phyloP scores from a whole-genome alignment of 2,797 vertebrate genomes.

The Saguinus oedipus region DNA sequence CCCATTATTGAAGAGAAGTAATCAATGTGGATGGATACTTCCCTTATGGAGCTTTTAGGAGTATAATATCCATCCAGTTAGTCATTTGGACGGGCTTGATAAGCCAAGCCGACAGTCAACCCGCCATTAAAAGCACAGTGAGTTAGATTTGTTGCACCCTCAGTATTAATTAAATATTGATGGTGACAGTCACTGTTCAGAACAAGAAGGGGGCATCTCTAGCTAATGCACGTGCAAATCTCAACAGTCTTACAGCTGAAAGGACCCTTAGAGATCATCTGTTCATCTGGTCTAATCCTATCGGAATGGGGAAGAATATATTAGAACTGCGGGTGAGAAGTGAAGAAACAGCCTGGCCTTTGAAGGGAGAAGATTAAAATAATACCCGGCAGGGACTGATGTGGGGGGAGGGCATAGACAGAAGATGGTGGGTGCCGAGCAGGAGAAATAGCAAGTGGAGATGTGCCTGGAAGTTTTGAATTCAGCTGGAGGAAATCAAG shows the following conservation, averaged over 20 bases:
- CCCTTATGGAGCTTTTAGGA: background rate
- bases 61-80: background rate
- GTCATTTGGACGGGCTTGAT: background rate
- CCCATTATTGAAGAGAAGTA: background rate
- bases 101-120: background rate
- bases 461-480: accelerated
- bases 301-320: background rate
- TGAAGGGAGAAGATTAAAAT: background rate
- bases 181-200: background rate
- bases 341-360: background rate
- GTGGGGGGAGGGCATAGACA: accelerated
- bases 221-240: accelerated
- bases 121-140: no score
- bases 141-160: background rate
- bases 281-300: background rate
- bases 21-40: background rate
- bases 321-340: background rate
- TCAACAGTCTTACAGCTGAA: background rate
- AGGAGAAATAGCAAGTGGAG: accelerated
- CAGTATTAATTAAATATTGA: background rate
- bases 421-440: accelerated
- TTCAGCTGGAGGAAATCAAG: accelerated
- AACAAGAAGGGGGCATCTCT: background rate
- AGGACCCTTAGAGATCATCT: background rate
- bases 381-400: accelerated